Base-by-base conservation (phyloP, 2,888 invertebrate species). In the Drosophila nr. perissopoda region DNA sequence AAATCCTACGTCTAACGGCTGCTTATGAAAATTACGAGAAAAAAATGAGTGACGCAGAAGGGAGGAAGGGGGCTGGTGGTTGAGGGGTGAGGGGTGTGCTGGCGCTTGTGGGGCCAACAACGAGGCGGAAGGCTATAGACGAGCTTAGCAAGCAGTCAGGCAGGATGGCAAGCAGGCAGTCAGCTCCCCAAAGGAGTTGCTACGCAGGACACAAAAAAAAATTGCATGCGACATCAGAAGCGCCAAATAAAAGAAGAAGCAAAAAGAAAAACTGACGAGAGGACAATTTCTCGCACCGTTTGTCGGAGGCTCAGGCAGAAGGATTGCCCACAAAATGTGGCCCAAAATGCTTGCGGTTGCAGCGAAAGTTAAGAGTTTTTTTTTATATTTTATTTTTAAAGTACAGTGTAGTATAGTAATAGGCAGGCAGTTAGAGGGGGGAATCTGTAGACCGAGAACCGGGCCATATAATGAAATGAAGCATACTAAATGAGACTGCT, bases 1-100 rank as follows among this genome's bases (percentile, higher is more conserved):
- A 91, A 91, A 91, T 91, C 89, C 90, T 88, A 81, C 87, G 85
- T 87, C 88, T 91, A 88, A 90, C 88, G 88, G 89, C 91, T 89
- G 89, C 87, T 91, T 90, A 91, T 89, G 91, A 90, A 91, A 90
- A 91, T 91, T 87, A 89, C 88, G 83, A 90, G 83, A 78, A 90
- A 89, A 83, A 88, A 89, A 82, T 81, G 81, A 89, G 70, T 89
- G 84, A 89, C 76, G 74, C 71, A 60, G 73, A 36, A 69, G 36
- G 36, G 38, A 27, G 38, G 31, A 16, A 16, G 29, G 40, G 29
- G 27, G 31, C 4, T 11, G 7, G 29, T 34, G 31, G 52, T 40
- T 52, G 21, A 36, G n/a, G 33, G 33, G 34, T 34, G 13, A n/a
- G n/a, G 11, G 21, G 5, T 42, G 21, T 13, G 7, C 21, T 46